Conservation (phyloP, 2,113 vertebrate genomes). For the Nannobrachium achirus region DNA sequence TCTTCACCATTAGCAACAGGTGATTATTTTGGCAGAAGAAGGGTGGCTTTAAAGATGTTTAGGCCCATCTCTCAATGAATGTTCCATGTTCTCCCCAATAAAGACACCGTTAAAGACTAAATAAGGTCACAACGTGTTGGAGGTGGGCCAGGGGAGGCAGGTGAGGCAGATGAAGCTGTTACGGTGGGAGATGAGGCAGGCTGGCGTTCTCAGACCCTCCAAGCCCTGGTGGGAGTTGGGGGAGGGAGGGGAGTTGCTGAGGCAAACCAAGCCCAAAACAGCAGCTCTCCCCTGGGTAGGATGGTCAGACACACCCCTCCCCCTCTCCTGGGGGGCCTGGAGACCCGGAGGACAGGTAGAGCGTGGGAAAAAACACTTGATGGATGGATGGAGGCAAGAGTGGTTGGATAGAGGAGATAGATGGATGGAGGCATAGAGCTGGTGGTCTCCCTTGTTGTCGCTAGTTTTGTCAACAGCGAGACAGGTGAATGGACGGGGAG, state of each 20-base stretch:
- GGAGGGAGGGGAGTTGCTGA: slow-evolving; percentile 9
- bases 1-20: no score
- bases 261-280: slow-evolving; percentile 22
- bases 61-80: no score
- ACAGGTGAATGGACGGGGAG: slow-evolving; percentile 71
- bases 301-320: background rate
- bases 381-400: background rate
- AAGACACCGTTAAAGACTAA: no score
- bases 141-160: background rate
- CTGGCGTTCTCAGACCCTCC: slow-evolving; percentile 52
- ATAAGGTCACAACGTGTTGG: no score
- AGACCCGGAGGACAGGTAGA: slow-evolving; percentile 31
- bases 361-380: slow-evolving; percentile 29
- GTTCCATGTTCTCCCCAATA: no score
- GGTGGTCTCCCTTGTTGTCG: slow-evolving; percentile 76
- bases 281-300: slow-evolving; percentile 28
- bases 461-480: slow-evolving; percentile 60
- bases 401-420: slow-evolving; percentile 38
- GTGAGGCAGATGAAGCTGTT: background rate
- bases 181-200: slow-evolving; percentile 42
- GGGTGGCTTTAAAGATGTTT: no score
- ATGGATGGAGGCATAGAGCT: slow-evolving; percentile 69
- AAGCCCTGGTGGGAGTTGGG: background rate
- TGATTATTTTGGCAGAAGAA: no score
- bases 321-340: background rate